phyloP scores from a whole-genome alignment of 2,113 vertebrate genomes.

The Poeciliopsis prolifica region DNA sequence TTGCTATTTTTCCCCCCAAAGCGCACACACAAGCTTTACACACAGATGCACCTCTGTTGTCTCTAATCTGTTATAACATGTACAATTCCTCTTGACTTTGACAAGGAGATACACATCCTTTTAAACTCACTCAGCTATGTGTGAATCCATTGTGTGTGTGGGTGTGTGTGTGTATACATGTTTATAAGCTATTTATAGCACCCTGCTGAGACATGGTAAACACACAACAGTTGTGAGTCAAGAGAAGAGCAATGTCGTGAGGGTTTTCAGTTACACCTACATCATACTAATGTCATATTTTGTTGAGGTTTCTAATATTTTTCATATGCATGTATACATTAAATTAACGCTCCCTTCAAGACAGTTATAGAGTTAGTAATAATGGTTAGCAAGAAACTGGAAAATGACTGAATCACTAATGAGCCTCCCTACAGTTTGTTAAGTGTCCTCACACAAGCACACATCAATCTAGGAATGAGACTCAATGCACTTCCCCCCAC shows the following conservation, averaged over 20 bases:
- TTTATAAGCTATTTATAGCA: conserved; percentile 52
- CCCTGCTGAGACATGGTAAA: conserved; percentile 4
- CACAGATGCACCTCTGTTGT: conserved; percentile 44
- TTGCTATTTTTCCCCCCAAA: conserved; percentile 10
- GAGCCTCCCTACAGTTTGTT: background rate
- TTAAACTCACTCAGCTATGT: conserved; percentile 48
- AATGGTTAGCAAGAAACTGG: background rate
- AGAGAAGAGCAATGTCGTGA: conserved; percentile 11
- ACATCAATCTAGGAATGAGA: background rate
- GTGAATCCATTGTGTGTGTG: conserved; percentile 4
- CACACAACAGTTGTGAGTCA: conserved; percentile 21
- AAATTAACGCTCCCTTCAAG: background rate
- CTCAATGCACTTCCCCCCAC: no score
- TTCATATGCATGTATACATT: no score
- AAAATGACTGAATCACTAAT: background rate
- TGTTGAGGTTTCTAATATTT: conserved; percentile 30
- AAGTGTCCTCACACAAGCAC: background rate
- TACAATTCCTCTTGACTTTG: conserved; percentile 61
- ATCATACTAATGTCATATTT: conserved; percentile 16
- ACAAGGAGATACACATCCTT: conserved; percentile 48
- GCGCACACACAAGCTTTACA: conserved; percentile 26
- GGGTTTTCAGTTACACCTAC: conserved; percentile 17
- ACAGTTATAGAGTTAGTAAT: background rate
- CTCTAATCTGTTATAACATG: conserved; percentile 53
- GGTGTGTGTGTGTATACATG: conserved; percentile 10